phyloP scores from a whole-genome alignment of 2,113 vertebrate species.

The Lontra canadensis region DNA sequence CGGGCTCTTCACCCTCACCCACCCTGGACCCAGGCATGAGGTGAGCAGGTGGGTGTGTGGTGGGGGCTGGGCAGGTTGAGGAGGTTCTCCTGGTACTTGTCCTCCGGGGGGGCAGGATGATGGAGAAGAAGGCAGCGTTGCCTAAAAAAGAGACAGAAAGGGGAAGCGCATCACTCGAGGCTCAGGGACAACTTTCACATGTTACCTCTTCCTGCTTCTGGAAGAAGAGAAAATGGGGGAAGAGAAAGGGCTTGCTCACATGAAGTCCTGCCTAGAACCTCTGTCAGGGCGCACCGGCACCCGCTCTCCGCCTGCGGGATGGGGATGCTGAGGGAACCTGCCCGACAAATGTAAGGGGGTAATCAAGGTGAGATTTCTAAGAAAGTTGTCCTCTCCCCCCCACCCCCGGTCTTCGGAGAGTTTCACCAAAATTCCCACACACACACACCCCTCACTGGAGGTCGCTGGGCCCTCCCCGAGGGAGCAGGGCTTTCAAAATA shows the following conservation, averaged over 20 bases:
- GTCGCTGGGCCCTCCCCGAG: background rate
- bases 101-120: conserved; percentile 28
- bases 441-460: conserved; percentile 16
- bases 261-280: background rate
- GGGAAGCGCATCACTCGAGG: conserved; percentile 71
- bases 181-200: conserved; percentile 70
- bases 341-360: background rate
- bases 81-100: conserved; percentile 14
- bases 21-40: conserved; percentile 66
- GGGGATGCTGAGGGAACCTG: background rate
- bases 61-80: conserved; percentile 34
- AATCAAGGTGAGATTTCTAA: conserved; percentile 1
- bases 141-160: conserved; percentile 72
- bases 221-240: conserved; percentile 64
- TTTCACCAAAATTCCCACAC: conserved; percentile 54
- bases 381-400: conserved; percentile 54
- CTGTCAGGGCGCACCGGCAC: background rate
- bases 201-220: conserved; percentile 69
- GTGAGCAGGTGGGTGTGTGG: conserved; percentile 33
- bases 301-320: background rate
- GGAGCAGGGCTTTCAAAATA: conserved; percentile 55
- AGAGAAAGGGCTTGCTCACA: background rate
- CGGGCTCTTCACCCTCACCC: conserved; percentile 71
- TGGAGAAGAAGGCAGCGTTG: conserved; percentile 44
- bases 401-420: background rate